Evolutionary conservation across 2,888 invertebrate species (phyloP).

Genomic region (Steromphala cineraria): DNA sequence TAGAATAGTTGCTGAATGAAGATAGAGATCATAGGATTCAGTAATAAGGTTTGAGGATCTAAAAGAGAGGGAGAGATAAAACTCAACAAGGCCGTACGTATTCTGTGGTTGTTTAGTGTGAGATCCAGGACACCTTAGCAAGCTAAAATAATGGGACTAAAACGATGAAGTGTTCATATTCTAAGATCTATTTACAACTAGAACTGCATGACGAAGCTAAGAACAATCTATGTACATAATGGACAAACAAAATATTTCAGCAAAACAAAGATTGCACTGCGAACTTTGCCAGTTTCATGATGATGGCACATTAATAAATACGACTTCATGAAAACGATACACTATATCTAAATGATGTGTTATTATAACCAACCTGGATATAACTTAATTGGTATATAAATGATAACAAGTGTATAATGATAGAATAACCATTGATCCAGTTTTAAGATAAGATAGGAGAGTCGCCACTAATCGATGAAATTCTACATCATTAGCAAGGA

Average conservation of each 20-base stretch:
- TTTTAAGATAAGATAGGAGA: too few relatives aligned
- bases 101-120: too few relatives aligned
- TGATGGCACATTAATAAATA: slow-evolving; percentile 14
- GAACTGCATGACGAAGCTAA: background rate
- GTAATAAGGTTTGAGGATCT: too few relatives aligned
- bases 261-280: slow-evolving; percentile 10
- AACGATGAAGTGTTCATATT: background rate
- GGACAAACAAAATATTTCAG: slow-evolving; percentile 16
- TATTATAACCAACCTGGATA: background rate
- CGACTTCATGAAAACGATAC: slow-evolving; percentile 6
- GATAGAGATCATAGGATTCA: too few relatives aligned
- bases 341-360: background rate
- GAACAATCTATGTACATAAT: slow-evolving; percentile 1
- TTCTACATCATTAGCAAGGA: background rate
- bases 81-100: too few relatives aligned
- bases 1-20: too few relatives aligned
- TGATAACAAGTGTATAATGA: slow-evolving; percentile 9
- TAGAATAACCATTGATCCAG: background rate
- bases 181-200: slow-evolving; percentile 16
- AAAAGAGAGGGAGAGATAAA: too few relatives aligned
- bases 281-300: slow-evolving; percentile 3
- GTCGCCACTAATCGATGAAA: too few relatives aligned
- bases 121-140: too few relatives aligned
- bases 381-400: slow-evolving; percentile 2
- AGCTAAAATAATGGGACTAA: too few relatives aligned